Conservation (phyloP, 2,797 vertebrate genomes). For the Discoglossus pictus region DNA sequence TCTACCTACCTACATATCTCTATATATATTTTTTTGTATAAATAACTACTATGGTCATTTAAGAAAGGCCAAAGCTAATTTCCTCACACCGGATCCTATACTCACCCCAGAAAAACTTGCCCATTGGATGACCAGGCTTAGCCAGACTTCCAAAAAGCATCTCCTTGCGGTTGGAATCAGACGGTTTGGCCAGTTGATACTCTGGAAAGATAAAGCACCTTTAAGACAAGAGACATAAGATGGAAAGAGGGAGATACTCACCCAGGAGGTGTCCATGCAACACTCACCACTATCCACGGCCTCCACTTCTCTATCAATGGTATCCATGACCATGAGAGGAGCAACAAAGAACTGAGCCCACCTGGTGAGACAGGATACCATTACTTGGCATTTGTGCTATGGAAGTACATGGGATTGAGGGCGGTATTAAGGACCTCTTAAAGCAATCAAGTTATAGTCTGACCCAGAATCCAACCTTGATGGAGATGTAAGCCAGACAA, state of each 20-base stretch:
- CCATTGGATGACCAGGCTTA: slow-evolving; percentile 88
- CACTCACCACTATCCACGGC: slow-evolving; percentile 92
- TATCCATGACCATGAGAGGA: slow-evolving; percentile 91
- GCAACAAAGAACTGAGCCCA: slow-evolving; percentile 98
- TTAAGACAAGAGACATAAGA: slow-evolving; percentile 7
- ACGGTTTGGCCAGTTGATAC: slow-evolving; percentile 87
- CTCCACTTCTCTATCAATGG: slow-evolving; percentile 92
- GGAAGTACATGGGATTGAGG: no score
- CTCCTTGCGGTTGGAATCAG: slow-evolving; percentile 90
- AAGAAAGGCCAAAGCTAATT: no score
- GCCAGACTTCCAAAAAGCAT: slow-evolving; percentile 94
- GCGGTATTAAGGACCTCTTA: no score
- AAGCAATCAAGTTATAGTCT: no score
- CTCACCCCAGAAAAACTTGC: slow-evolving; percentile 96
- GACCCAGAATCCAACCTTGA: no score
- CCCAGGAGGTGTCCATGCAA: no score
- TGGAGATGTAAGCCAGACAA: no score
- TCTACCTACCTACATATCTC: no score
- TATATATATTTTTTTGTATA: no score
- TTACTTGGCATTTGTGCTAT: no score
- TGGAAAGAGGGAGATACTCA: not conserved
- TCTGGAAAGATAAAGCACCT: slow-evolving; percentile 67
- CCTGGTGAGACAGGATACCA: slow-evolving; percentile 67
- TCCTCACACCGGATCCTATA: no score
- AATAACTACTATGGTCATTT: no score